Percentiles rank a stretch among this genome's conserved stretches.
These are phyloP conservation scores for Sebastes matsubarae DNA, from an alignment of 2,797 vertebrate species.

Conservation along the genomic window DNA sequence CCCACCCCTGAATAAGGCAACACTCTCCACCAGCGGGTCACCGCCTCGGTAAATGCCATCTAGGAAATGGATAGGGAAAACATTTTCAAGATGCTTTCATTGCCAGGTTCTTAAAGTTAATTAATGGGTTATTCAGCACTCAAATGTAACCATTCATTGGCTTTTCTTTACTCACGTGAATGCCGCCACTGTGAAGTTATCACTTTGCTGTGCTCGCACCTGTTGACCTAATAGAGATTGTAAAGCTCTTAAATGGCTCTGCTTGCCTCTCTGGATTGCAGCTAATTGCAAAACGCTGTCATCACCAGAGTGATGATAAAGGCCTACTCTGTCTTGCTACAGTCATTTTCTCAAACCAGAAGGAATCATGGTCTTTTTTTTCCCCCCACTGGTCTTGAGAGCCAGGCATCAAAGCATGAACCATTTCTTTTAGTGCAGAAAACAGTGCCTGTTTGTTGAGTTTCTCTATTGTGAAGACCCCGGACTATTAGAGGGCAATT, in stretches of 20 bases:
- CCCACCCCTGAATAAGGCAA: constrained; percentile 37
- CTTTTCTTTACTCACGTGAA: constrained; percentile 10
- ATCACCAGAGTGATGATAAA: constrained; percentile 28
- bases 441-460: constrained; percentile 53
- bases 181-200: constrained; percentile 19
- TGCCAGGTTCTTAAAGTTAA: constrained; percentile 31
- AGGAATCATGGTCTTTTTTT: constrained; percentile 5
- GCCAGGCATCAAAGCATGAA: constrained; percentile 38
- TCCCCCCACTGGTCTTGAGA: constrained; percentile 10
- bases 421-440: constrained; percentile 41
- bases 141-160: constrained; percentile 7
- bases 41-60: constrained; percentile 47
- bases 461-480: constrained; percentile 41
- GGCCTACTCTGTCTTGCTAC: constrained; percentile 5
- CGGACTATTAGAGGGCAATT: constrained; percentile 59
- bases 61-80: constrained; percentile 37
- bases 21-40: constrained; percentile 46
- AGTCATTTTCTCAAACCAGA: constrained; percentile 32
- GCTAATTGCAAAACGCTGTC: constrained; percentile 31
- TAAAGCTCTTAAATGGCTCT: constrained; percentile 29
- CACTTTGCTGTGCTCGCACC: constrained; percentile 12
- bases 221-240: constrained; percentile 36
- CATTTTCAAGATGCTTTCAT: constrained; percentile 30
- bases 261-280: constrained; percentile 18
- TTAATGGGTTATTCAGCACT: constrained; percentile 29